Base-by-base conservation (phyloP, 37 sponge, comb jelly and placozoan genomes). In the Eunapius fragilis region DNA sequence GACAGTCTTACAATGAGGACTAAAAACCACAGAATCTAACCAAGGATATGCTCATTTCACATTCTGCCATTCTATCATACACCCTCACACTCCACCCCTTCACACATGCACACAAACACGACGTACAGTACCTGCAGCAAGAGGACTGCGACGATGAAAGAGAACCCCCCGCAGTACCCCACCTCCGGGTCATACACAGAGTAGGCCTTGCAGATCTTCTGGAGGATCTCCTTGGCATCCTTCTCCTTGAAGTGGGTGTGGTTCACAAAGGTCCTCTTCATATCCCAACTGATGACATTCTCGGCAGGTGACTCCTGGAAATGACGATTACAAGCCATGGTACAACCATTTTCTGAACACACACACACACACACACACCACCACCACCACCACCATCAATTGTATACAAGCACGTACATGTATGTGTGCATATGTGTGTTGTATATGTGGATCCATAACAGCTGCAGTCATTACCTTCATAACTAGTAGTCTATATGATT, bases 131-230 rank as follows among this genome's bases (percentile, higher is more conserved):
- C 94, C 89, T 98, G 97, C 27, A 98, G 75, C 35, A 98, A 67
- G 26, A 98, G 84, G 17, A 95, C 97, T 34, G 99, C 99, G 10
- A 87, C 89, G 71, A 98, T 93, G 92, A 98, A 97, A 13, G 97
- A 97, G 78, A 98, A 84, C 33, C 99, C 99, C 75, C 97, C 97
- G 37, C 97, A 98, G 90, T 98, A 98, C 27, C 99, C 99, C 25
- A 98, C 93, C 88, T 97, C 96, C 33, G 70, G 85, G 72, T 97
- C 98, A 70, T 97, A 97, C 41, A 95, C 86, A 69, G 98, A 95
- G 76, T 97, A 97, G 67, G 98, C 98, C 86, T 92, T 97, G 78
- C 96, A 84, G 67, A 97, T 93, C 93, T 93, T 97, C 80, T 92
- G 84, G 34, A 97, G 92, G 24, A 86, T 85, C 31, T 90, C 91